Conservation (phyloP, 2,113 vertebrate genomes). For the Dasyurus viverrinus region DNA sequence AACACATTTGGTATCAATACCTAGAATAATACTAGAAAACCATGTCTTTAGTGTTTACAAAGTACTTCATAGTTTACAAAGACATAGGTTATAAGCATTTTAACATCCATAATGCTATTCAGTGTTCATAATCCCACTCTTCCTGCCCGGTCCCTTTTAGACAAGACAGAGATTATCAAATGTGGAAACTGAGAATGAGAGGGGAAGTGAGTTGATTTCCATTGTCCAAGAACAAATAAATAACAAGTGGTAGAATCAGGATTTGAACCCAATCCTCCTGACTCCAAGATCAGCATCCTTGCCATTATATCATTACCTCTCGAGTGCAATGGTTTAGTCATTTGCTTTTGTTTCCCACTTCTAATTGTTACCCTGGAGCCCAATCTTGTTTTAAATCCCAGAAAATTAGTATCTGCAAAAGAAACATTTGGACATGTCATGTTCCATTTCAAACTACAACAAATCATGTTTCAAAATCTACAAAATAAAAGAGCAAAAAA, state of each 20-base stretch:
- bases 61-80: neutral
- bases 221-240: neutral
- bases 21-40: neutral
- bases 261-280: neutral
- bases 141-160: neutral
- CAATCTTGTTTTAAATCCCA: constrained; percentile 55
- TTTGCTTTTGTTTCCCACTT: neutral
- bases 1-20: neutral
- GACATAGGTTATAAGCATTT: neutral
- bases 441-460: constrained; percentile 62
- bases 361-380: neutral
- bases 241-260: neutral
- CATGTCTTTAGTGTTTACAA: neutral
- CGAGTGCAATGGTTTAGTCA: neutral
- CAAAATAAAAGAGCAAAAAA: constrained; percentile 26
- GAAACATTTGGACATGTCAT: constrained; percentile 61
- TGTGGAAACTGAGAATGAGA: neutral
- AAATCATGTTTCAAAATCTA: constrained; percentile 26
- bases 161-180: neutral
- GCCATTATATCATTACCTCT: neutral
- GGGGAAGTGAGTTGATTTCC: neutral
- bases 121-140: neutral
- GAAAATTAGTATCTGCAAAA: constrained; percentile 64
- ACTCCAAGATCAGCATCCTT: neutral
- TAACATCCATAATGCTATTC: neutral